Evolutionary conservation across 2,888 invertebrate genomes (phyloP).

Genomic region (Tipula helvola): DNA sequence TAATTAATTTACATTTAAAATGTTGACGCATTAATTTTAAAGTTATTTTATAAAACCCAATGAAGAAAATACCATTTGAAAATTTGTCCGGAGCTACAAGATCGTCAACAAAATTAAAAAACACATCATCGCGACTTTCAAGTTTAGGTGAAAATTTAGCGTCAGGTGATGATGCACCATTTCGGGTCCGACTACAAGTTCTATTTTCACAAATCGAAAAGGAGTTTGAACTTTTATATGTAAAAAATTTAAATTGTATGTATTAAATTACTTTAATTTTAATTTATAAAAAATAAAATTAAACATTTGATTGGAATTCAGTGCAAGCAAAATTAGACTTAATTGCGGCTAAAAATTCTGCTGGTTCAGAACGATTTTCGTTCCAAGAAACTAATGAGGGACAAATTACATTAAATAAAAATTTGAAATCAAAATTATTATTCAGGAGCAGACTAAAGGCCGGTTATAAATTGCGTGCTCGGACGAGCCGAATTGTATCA

Average conservation of each 20-base stretch:
- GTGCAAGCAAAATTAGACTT: conserved; percentile 33
- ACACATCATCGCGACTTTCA: conserved; percentile 27
- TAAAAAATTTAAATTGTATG: conserved; percentile 87
- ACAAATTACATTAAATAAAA: conserved; percentile 21
- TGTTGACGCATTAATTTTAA: background rate
- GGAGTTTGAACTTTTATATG: conserved; percentile 89
- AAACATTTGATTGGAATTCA: conserved; percentile 15
- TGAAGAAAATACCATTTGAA: conserved; percentile 14
- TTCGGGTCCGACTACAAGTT: conserved; percentile 65
- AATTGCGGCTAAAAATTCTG: conserved; percentile 24
- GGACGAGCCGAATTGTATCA: conserved; percentile 93
- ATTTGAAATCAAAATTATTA: conserved; percentile 29
- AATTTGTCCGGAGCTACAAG: conserved; percentile 9
- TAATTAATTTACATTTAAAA: background rate
- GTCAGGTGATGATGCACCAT: conserved; percentile 31
- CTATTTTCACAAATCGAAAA: conserved; percentile 94
- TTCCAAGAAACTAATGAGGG: conserved; percentile 16
- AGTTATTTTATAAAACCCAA: background rate
- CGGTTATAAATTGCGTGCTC: conserved; percentile 84
- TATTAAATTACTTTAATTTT: conserved; percentile 20
- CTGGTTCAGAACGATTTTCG: conserved; percentile 13
- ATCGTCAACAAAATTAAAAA: conserved; percentile 27
- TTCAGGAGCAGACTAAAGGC: conserved; percentile 48
- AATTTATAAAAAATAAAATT: background rate
- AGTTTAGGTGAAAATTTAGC: conserved; percentile 31